Evolutionary conservation across 2,797 vertebrate species (phyloP).

Genomic region (Parotocinclus haroldoi): DNA sequence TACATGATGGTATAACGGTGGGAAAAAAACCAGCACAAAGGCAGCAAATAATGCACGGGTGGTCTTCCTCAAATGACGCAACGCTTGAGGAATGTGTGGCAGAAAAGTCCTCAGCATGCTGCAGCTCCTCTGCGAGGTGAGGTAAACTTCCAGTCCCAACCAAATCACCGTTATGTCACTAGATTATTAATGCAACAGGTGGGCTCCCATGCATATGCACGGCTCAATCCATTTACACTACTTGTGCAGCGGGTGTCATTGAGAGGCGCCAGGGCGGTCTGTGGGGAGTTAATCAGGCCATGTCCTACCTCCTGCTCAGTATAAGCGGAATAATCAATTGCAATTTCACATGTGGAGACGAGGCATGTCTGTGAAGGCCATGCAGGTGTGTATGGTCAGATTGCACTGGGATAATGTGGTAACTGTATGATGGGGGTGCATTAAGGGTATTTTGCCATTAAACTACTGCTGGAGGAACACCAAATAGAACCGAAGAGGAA

Average conservation of each 20-base stretch:
- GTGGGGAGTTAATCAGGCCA: constrained; percentile 36
- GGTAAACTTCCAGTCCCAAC: constrained; percentile 43
- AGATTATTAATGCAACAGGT: constrained; percentile 53
- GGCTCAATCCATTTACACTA: constrained; percentile 44
- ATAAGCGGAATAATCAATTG: constrained; percentile 66
- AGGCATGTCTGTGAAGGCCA: constrained; percentile 44
- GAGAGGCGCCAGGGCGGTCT: constrained; percentile 25
- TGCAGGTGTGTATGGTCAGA: constrained; percentile 53
- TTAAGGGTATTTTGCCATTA: constrained; percentile 25
- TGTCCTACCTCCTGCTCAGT: constrained; percentile 25
- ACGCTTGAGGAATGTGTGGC: constrained; percentile 54
- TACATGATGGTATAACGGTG: constrained; percentile 58
- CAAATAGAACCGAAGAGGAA: constrained; percentile 12
- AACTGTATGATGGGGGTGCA: constrained; percentile 40
- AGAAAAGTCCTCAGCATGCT: constrained; percentile 49
- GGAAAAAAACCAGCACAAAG: constrained; percentile 62
- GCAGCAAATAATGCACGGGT: constrained; percentile 57
- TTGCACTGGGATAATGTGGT: constrained; percentile 27
- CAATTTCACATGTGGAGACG: constrained; percentile 60
- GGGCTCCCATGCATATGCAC: constrained; percentile 44
- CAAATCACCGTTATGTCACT: constrained; percentile 47
- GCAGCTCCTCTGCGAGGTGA: constrained; percentile 36
- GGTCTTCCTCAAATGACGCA: constrained; percentile 55
- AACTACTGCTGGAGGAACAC: constrained; percentile 1
- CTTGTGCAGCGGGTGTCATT: constrained; percentile 31